Conservation (phyloP, 2,888 invertebrate species). For the Auanema freiburgensis region DNA sequence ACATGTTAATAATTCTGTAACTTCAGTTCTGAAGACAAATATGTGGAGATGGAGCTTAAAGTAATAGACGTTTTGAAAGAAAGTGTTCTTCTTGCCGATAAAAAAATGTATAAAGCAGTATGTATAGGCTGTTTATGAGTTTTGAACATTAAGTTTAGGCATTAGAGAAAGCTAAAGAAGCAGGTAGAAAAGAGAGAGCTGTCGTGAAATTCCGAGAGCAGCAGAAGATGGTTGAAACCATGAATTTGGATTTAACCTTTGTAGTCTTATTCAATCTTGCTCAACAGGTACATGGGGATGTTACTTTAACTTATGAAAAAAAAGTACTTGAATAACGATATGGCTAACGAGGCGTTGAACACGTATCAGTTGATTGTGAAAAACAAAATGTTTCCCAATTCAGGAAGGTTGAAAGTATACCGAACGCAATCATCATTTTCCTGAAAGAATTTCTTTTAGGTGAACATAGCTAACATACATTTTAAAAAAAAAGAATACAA, state of each 20-base stretch:
- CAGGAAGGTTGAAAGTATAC: conserved; percentile 68
- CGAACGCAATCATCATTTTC: background rate
- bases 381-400: conserved; percentile 89
- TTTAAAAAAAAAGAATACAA: conserved; percentile 86
- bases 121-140: background rate
- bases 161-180: conserved; percentile 91
- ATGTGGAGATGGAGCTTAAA: conserved; percentile 82
- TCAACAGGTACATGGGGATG: conserved; percentile 66
- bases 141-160: conserved; percentile 67
- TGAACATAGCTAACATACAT: conserved; percentile 98
- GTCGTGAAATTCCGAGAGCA: conserved; percentile 89
- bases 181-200: conserved; percentile 86
- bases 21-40: conserved; percentile 85
- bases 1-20: background rate
- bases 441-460: conserved; percentile 70
- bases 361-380: conserved; percentile 88
- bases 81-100: conserved; percentile 77
- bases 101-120: conserved; percentile 65
- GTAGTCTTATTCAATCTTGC: conserved; percentile 93
- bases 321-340: conserved; percentile 86
- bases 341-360: conserved; percentile 92
- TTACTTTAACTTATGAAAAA: background rate
- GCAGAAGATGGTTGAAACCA: conserved; percentile 80
- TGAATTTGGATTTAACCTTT: conserved; percentile 92
- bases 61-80: conserved; percentile 88